These are phyloP conservation scores for Leucoma salicis DNA, from an alignment of 2,888 invertebrate species.

Conservation along the genomic window DNA sequence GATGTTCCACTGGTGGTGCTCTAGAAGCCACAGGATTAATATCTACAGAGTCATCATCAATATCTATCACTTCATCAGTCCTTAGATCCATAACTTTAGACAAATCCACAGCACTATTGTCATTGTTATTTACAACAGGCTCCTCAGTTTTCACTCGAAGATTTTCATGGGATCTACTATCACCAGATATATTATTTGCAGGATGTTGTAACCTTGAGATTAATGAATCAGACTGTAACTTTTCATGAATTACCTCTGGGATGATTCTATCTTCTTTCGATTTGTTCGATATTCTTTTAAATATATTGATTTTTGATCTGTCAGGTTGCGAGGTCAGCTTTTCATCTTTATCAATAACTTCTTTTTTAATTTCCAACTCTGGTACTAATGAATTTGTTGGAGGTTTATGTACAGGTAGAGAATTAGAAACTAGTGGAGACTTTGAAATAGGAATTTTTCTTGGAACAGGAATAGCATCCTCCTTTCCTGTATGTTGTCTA, in stretches of 20 bases:
- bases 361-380: constrained; percentile 75
- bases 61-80: constrained; percentile 74
- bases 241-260: constrained; percentile 68
- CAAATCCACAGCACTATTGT: constrained; percentile 75
- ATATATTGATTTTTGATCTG: constrained; percentile 92
- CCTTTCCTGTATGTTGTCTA: constrained; percentile 43
- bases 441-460: constrained; percentile 76
- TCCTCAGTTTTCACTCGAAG: constrained; percentile 61
- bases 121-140: constrained; percentile 75
- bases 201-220: constrained; percentile 74
- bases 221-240: constrained; percentile 63
- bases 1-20: constrained; percentile 45
- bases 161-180: constrained; percentile 52
- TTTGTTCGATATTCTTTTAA: constrained; percentile 92
- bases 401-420: constrained; percentile 58
- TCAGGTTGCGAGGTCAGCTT: constrained; percentile 91
- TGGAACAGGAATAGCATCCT: constrained; percentile 74
- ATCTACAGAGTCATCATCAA: constrained; percentile 76
- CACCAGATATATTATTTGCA: constrained; percentile 50
- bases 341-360: constrained; percentile 74
- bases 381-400: constrained; percentile 53
- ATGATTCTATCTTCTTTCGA: constrained; percentile 83
- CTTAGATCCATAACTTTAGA: constrained; percentile 74
- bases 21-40: constrained; percentile 49
- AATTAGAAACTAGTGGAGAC: constrained; percentile 70